Base-by-base conservation (phyloP, 2,113 vertebrate genomes). In the Hippocampus barbouri region DNA sequence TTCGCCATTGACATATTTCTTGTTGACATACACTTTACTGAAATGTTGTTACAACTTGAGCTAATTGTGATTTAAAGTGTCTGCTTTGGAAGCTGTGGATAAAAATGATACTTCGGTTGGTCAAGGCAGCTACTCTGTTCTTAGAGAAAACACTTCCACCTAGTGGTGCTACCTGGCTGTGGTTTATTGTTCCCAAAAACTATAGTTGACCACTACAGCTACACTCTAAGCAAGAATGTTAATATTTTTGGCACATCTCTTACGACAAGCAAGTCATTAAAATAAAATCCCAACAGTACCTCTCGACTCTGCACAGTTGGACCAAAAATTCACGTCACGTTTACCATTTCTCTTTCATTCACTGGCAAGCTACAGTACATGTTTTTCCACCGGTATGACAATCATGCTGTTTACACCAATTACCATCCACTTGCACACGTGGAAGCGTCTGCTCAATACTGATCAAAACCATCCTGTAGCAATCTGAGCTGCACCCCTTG, bases 141-240 rank as follows among this genome's bases (percentile, higher is more conserved):
- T 53, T 41, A 73, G 57, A 83, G 78, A 34, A 71, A 82, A 87
- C 49, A 85, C 78, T 73, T 43, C 87, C 88, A 88, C 80, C 90
- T 92, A 88, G 89, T 88, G 90, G 86, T 72, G 38, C 6, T 53
- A 51, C 3, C 53, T 18, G 43, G 60, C 51, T 15, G 43, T 61
- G 2, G 5, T 16, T 8, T 16, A 38, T 20, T 40, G 40, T 66
- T 45, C 11, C 41, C 9, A 18, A 51, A 45, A 47, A 45, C 11
- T 25, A 10, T 10, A 40, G 40, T 61, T 40, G 61, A 63, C 34
- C 43, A 61, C 23, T 25, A 21, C 14, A 45, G 9, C 16, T n/a
- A 6, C 5, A 27, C 62, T 49, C 14, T 23, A 5, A 41, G n/a
- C 20, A 62, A 41, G n/a, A n/a, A n/a, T 41, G 34, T 20, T n/a